Evolutionary conservation across 2,888 invertebrate species (phyloP), one percentile per base, ranked within the genome.

Genomic region (Seira sanloemensis): DNA sequence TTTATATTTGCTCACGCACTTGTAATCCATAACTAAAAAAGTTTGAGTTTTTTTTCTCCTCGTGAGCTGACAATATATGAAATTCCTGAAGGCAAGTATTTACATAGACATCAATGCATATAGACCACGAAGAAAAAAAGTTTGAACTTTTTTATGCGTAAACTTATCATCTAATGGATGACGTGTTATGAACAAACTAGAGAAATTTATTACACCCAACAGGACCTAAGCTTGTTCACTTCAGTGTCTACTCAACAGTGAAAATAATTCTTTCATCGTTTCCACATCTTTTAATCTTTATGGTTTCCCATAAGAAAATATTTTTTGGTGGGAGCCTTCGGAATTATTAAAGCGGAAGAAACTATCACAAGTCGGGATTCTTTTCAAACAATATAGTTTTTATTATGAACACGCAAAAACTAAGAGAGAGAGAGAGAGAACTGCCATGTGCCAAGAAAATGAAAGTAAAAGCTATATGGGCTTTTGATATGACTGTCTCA

Each of bases 261-360:
- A 12, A 37, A 37, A 81, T 81, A 81, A 81, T 81, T 81, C 81
- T 81, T 81, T 81, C 81, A 81, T 81, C 76, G 75, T 76, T 76
- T 37, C 4, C 37, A 37, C 37, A 37, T 37, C 37, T 37, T 37
- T 37, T 37, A 37, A 37, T 37, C 37, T 37, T 37, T 37, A 37
- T 37, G 37, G 12, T 12, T 37, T 37, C n/a, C n/a, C 37, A 37
- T 37, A 7, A 4, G 37, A 7, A 37, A 37, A 12, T 37, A 37
- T 37, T 37, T 37, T 12, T 37, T 37, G 37, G 4, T 12, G 37
- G 37, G 37, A 37, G 12, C 5, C 37, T 37, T 37, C 12, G 37
- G 37, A 71, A 81, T 75, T 81, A 81, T 81, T 76, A 81, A 76
- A 81, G 69, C 81, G 76, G 75, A 50, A 76, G 69, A 81, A 75